A percentile compares a stretch with the other conserved stretches of the same genome.
These are phyloP conservation scores for Triplophysa yarkandensis DNA, from an alignment of 2,797 vertebrate species.

Conservation along the genomic window DNA sequence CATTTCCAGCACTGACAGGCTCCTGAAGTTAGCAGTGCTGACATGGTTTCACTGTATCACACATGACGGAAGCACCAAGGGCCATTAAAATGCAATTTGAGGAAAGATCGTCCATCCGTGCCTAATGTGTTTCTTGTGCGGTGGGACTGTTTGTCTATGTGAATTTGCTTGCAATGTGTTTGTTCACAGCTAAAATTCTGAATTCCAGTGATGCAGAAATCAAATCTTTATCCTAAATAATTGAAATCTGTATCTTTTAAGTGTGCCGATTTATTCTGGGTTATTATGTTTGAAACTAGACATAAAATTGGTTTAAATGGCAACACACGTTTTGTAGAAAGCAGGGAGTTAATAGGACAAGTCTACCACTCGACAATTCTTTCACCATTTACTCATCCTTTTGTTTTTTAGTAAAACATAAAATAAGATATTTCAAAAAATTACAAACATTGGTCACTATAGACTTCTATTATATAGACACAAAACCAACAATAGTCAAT, in stretches of 20 bases:
- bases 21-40: slow-evolving; percentile 29
- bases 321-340: background rate
- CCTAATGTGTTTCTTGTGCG: slow-evolving; percentile 22
- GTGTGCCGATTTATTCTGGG: too few relatives aligned
- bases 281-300: background rate
- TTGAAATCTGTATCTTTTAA: background rate
- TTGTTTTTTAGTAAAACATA: too few relatives aligned
- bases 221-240: slow-evolving; percentile 22
- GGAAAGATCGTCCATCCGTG: slow-evolving; percentile 19
- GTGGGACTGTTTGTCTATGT: slow-evolving; percentile 1
- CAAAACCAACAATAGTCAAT: too few relatives aligned
- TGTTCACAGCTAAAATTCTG: slow-evolving; percentile 10
- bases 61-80: slow-evolving; percentile 24
- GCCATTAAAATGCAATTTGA: slow-evolving; percentile 42
- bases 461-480: too few relatives aligned
- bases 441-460: too few relatives aligned
- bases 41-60: slow-evolving; percentile 33
- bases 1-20: slow-evolving; percentile 16
- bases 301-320: background rate
- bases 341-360: background rate
- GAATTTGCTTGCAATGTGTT: slow-evolving; percentile 17
- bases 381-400: too few relatives aligned
- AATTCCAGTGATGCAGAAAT: slow-evolving; percentile 11
- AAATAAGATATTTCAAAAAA: too few relatives aligned
- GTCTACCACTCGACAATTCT: too few relatives aligned